Evolutionary conservation across 2,113 vertebrate species (phyloP).

Genomic region (Narcine bancroftii): DNA sequence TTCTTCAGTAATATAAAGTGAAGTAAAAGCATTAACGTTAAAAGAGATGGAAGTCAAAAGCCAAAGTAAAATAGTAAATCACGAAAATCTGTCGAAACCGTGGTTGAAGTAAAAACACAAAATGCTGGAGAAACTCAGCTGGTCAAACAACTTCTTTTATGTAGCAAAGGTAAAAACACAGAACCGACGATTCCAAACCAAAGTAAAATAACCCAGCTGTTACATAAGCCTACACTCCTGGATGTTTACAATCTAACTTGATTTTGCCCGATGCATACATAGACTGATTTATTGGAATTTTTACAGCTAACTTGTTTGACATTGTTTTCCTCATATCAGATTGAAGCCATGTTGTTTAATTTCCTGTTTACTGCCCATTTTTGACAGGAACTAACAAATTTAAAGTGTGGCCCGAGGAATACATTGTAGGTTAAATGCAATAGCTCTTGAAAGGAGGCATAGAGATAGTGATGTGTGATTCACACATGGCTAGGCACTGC

Average conservation of each 20-base stretch:
- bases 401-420: not conserved
- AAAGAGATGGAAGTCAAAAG: no score
- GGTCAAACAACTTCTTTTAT: no score
- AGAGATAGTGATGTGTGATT: no score
- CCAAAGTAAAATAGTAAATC: not conserved
- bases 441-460: no score
- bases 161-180: no score
- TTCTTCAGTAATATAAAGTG: not conserved
- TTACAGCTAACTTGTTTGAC: not conserved
- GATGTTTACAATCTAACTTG: not conserved
- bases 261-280: not conserved
- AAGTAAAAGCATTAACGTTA: not conserved
- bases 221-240: not conserved
- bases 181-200: no score
- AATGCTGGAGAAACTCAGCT: no score
- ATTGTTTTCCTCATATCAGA: not conserved
- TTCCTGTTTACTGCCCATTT: constrained; percentile 4
- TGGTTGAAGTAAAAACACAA: no score
- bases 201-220: not conserved
- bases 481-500: no score
- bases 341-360: not conserved
- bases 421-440: no score
- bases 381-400: not conserved
- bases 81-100: no score
- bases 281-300: not conserved